A percentile compares a stretch with the other conserved stretches of the same genome.
Evolutionary conservation across 2,113 vertebrate genomes (phyloP).

Genomic region (Desmodus rotundus): DNA sequence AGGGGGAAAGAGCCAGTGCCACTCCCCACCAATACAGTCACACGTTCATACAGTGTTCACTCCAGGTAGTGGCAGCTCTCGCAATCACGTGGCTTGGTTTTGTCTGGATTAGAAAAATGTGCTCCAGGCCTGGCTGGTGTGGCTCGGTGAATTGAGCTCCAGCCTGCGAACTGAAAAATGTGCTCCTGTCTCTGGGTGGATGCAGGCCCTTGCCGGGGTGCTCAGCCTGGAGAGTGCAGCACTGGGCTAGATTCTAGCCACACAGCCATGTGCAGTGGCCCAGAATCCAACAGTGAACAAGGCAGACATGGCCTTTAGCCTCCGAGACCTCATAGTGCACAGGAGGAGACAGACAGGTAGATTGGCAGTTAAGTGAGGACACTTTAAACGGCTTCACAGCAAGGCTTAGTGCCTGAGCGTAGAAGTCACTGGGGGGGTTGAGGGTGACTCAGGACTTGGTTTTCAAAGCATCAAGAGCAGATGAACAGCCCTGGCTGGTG

Average conservation of each 20-base stretch:
- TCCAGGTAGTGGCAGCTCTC: background rate
- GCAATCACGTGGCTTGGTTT: background rate
- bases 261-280: background rate
- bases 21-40: fast-evolving
- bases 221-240: background rate
- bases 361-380: background rate
- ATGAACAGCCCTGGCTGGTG: background rate
- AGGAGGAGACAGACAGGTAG: background rate
- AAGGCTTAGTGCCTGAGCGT: background rate
- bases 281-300: background rate
- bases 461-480: background rate
- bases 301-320: background rate
- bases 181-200: background rate
- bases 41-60: background rate
- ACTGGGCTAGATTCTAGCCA: background rate
- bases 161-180: background rate
- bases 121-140: background rate
- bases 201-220: too few relatives aligned
- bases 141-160: too few relatives aligned
- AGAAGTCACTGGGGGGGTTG: background rate
- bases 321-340: background rate
- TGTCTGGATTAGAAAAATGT: background rate
- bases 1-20: background rate
- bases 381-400: background rate
- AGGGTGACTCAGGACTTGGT: background rate